Conservation (phyloP, 1,140 invertebrate genomes). For the Charaxes varanes region DNA sequence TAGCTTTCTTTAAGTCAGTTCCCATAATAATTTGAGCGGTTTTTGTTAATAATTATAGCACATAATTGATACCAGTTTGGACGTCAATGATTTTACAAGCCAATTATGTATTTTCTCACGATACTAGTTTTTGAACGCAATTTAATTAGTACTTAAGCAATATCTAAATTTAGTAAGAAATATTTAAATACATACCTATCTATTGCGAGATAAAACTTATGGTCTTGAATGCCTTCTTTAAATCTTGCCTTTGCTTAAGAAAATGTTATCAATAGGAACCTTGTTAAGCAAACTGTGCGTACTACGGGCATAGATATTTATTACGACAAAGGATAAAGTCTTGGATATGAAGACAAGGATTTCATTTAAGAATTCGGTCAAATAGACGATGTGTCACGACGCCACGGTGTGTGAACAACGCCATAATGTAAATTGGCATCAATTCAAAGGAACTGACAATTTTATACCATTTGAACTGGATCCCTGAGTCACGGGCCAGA, state of each 20-base stretch:
- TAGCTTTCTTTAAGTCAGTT: too few species aligned
- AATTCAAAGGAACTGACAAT: conserved; percentile 35
- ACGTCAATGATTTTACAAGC: not conserved
- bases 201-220: too few species aligned
- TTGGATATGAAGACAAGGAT: conserved; percentile 1
- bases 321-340: too few species aligned
- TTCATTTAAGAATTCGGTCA: conserved; percentile 27
- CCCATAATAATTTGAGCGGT: not conserved
- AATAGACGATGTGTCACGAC: conserved; percentile 27
- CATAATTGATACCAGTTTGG: conserved; percentile 2
- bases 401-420: conserved; percentile 26
- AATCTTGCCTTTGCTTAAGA: too few species aligned
- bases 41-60: conserved; percentile 2
- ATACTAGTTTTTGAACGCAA: not conserved
- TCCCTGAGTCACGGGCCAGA: conserved; percentile 22
- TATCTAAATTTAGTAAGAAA: too few species aligned
- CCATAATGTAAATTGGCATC: conserved; percentile 33
- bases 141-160: not conserved
- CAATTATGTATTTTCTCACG: conserved; percentile 1
- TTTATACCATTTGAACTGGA: conserved; percentile 30
- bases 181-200: too few species aligned
- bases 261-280: too few species aligned
- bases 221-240: too few species aligned
- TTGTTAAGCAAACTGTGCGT: too few species aligned
- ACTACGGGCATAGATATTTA: too few species aligned